Conservation (phyloP, 2,888 invertebrate species). For the Macroteleia sp. region DNA sequence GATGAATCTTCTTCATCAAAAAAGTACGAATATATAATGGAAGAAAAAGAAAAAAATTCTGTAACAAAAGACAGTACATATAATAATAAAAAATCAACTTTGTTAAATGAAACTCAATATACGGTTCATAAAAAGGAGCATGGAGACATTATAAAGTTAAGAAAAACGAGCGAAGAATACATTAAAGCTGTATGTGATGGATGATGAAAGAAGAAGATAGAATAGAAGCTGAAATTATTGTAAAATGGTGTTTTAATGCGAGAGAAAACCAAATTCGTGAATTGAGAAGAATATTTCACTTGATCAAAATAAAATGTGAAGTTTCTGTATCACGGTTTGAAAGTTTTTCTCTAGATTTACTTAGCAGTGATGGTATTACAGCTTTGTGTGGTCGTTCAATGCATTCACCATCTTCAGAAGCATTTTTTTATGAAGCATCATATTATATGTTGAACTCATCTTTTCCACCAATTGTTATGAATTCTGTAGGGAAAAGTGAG, state of each 20-base stretch:
- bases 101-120: too few relatives aligned
- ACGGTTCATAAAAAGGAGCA: too few relatives aligned
- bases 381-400: not conserved
- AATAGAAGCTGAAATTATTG: not conserved
- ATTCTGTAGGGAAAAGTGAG: not conserved
- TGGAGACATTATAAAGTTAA: too few relatives aligned
- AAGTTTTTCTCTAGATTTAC: not conserved
- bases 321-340: not conserved
- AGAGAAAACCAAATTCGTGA: not conserved
- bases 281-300: not conserved
- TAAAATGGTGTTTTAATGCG: constrained; percentile 3
- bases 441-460: not conserved
- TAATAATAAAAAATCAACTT: too few relatives aligned
- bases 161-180: too few relatives aligned
- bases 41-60: too few relatives aligned
- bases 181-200: too few relatives aligned
- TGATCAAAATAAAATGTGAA: not conserved
- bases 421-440: constrained; percentile 4
- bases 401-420: constrained; percentile 8
- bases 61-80: too few relatives aligned
- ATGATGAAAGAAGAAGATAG: not conserved
- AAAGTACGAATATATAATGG: too few relatives aligned
- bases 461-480: not conserved
- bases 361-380: not conserved
- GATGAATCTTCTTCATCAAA: too few relatives aligned